Evolutionary conservation across 2,888 invertebrate genomes (phyloP).

Genomic region (Adelognathus sp.): DNA sequence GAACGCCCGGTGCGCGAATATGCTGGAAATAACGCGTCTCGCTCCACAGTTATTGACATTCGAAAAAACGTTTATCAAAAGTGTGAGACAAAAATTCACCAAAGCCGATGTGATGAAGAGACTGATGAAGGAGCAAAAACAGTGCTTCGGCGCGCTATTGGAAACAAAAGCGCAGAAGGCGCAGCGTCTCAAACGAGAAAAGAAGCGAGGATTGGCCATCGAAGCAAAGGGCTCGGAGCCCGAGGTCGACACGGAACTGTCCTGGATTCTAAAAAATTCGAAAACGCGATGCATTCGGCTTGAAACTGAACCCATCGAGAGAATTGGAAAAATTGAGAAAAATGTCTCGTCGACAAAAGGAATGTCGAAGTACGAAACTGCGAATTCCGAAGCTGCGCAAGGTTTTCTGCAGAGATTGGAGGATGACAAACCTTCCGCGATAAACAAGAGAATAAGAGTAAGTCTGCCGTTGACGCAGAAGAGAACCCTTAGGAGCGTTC

Average conservation of each 20-base stretch:
- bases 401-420: too few relatives aligned
- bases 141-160: constrained; percentile 82
- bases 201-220: constrained; percentile 24
- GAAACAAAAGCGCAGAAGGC: constrained; percentile 82
- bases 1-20: background rate
- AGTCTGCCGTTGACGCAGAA: too few relatives aligned
- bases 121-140: constrained; percentile 82
- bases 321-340: too few relatives aligned
- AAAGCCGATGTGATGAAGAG: constrained; percentile 82
- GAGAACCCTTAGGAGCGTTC: too few relatives aligned
- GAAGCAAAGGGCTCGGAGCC: background rate
- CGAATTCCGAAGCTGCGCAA: too few relatives aligned
- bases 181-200: constrained; percentile 69
- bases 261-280: constrained; percentile 44
- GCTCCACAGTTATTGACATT: too few relatives aligned
- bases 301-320: background rate
- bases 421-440: too few relatives aligned
- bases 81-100: constrained; percentile 16
- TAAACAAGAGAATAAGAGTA: too few relatives aligned
- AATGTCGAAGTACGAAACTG: too few relatives aligned
- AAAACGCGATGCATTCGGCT: background rate
- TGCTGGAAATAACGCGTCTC: too few relatives aligned
- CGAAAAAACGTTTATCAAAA: background rate
- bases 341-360: too few relatives aligned
- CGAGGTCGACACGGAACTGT: constrained; percentile 32